Conservation (phyloP, 2,797 vertebrate species). For the Anniella stebbinsi region DNA sequence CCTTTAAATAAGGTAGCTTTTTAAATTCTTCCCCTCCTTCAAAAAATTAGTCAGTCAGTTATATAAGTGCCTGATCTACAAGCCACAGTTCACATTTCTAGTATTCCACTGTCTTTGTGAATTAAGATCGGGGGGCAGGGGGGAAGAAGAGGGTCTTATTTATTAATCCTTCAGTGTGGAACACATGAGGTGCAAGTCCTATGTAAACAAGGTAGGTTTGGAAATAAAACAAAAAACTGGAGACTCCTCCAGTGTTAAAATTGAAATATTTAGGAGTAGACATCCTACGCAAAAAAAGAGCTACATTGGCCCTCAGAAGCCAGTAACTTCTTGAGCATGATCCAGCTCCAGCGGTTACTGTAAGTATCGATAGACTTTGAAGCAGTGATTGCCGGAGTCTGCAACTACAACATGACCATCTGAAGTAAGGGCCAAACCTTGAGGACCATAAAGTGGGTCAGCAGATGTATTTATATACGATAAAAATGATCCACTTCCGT, state of each 20-base stretch:
- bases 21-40: slow-evolving; percentile 61
- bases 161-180: slow-evolving; percentile 73
- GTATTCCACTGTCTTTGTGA: slow-evolving; percentile 70
- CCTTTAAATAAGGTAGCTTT: slow-evolving; percentile 69
- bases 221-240: slow-evolving; percentile 72
- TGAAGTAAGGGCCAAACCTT: slow-evolving; percentile 95
- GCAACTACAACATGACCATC: slow-evolving; percentile 97
- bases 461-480: slow-evolving; percentile 99
- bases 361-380: slow-evolving; percentile 97
- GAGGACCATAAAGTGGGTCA: slow-evolving; percentile 96
- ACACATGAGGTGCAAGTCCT: slow-evolving; percentile 75
- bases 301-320: slow-evolving; percentile 52
- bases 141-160: slow-evolving; percentile 60
- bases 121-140: slow-evolving; percentile 38
- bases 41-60: slow-evolving; percentile 64
- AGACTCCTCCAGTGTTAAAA: slow-evolving; percentile 74
- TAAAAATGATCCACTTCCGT: slow-evolving; percentile 96
- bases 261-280: slow-evolving; percentile 65
- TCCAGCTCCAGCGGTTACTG: slow-evolving; percentile 82
- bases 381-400: slow-evolving; percentile 99
- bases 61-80: slow-evolving; percentile 74
- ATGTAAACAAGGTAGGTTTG: slow-evolving; percentile 79
- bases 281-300: slow-evolving; percentile 59
- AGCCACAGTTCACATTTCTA: slow-evolving; percentile 72
- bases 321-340: slow-evolving; percentile 68